Evolutionary conservation across 2,113 vertebrate species (phyloP).

Genomic region (Apistogramma diplotaenia): DNA sequence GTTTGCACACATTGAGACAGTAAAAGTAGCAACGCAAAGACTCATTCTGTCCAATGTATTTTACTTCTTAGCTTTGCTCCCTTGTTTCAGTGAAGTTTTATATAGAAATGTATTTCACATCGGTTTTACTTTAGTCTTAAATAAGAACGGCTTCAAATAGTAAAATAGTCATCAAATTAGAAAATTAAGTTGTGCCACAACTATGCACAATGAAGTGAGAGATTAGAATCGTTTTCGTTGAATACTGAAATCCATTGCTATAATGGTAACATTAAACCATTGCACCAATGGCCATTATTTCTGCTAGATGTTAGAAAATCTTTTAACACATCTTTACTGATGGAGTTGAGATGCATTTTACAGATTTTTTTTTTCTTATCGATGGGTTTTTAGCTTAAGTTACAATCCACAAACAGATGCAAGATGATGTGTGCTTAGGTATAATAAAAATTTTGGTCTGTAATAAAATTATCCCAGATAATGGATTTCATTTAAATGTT

Average conservation of each 20-base stretch:
- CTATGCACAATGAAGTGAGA: background rate
- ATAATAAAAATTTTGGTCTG: constrained; percentile 8
- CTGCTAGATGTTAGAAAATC: background rate
- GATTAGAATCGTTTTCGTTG: background rate
- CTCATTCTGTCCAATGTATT: background rate
- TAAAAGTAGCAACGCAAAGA: background rate
- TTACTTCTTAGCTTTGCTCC: background rate
- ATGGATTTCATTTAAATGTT: background rate
- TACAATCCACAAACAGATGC: background rate
- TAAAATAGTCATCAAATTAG: background rate
- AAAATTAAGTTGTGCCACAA: background rate
- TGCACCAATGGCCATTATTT: background rate
- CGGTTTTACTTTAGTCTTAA: background rate
- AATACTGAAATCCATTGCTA: background rate
- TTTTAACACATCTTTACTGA: background rate
- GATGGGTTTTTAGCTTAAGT: background rate
- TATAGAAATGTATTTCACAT: background rate
- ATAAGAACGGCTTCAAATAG: background rate
- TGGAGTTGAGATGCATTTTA: background rate
- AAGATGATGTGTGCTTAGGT: background rate
- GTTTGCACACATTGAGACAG: background rate
- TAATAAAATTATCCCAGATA: constrained; percentile 16
- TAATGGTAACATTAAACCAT: background rate
- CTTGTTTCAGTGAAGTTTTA: background rate
- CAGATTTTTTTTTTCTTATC: background rate